Percentiles rank a stretch among this genome's conserved stretches.
Conservation (phyloP, 2,888 invertebrate genomes). For the Caenorhabditis sp. region DNA sequence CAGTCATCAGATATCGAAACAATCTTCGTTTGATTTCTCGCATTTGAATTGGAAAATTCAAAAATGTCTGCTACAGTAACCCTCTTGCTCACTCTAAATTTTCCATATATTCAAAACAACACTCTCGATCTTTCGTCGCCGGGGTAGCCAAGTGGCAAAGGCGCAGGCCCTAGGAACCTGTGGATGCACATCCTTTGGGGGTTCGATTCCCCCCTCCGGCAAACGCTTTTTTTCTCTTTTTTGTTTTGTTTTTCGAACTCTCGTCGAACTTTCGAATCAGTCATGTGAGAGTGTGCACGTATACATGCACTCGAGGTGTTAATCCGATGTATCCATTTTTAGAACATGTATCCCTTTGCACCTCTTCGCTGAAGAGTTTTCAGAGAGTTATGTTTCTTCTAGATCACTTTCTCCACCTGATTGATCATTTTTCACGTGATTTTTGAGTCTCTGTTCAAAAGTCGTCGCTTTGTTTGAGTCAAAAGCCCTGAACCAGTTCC, state of each 20-base stretch:
- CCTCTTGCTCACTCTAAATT: slow-evolving; percentile 17
- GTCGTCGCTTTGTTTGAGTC: slow-evolving; percentile 21
- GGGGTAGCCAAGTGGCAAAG: slow-evolving; percentile 17
- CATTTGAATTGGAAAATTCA: not conserved
- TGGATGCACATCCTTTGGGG: slow-evolving; percentile 38
- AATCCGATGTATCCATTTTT: not conserved
- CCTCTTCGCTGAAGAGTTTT: no score
- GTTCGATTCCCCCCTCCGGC: slow-evolving; percentile 47
- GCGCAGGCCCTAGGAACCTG: not conserved
- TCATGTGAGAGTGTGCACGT: no score
- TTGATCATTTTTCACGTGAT: slow-evolving; percentile 28
- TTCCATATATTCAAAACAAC: not conserved
- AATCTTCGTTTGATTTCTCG: no score
- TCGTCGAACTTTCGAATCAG: not conserved
- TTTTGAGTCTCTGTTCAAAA: slow-evolving; percentile 28
- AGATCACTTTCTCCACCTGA: not conserved
- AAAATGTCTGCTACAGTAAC: not conserved
- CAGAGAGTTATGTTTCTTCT: not conserved
- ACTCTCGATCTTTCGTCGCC: not conserved
- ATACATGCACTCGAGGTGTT: no score
- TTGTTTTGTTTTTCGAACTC: not conserved
- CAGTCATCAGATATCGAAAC: no score
- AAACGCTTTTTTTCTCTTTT: not conserved
- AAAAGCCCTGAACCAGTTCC: slow-evolving; percentile 20
- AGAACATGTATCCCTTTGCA: not conserved